These are phyloP conservation scores for Cyanoliseus patagonus DNA, from an alignment of 2,113 vertebrate species.

Conservation along the genomic window DNA sequence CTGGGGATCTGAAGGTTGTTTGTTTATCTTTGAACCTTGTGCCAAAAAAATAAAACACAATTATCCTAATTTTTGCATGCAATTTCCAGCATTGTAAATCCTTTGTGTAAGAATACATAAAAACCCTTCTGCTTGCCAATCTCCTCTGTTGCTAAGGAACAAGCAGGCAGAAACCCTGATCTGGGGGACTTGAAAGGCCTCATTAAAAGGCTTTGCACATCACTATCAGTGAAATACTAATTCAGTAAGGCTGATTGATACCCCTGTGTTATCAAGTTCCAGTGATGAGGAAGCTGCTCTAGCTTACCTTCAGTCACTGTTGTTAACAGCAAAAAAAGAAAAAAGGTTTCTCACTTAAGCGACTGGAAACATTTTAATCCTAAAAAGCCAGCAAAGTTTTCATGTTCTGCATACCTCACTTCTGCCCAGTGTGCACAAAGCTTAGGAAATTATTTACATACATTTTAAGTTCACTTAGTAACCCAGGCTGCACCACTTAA, in stretches of 20 bases:
- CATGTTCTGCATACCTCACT: not conserved
- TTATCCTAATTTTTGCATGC: conserved; percentile 64
- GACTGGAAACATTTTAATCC: conserved; percentile 23
- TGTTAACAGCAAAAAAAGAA: not conserved
- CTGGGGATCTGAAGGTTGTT: conserved; percentile 38
- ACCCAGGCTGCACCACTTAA: not conserved
- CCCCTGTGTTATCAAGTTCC: conserved; percentile 53
- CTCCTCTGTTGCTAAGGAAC: conserved; percentile 77
- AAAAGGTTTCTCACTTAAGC: conserved; percentile 64
- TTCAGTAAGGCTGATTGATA: conserved; percentile 69
- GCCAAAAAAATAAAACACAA: conserved; percentile 67
- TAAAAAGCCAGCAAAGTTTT: not conserved
- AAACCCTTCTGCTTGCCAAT: conserved; percentile 71
- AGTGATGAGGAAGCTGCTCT: conserved; percentile 37
- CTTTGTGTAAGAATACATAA: conserved; percentile 67
- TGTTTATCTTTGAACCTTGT: conserved; percentile 71
- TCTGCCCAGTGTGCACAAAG: not conserved
- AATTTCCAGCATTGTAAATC: conserved; percentile 61
- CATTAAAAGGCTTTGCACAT: conserved; percentile 75
- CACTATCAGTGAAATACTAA: conserved; percentile 74
- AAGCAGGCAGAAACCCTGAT: conserved; percentile 39
- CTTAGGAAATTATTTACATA: conserved; percentile 33
- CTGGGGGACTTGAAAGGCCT: conserved; percentile 68
- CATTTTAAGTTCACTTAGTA: not conserved
- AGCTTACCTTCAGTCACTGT: conserved; percentile 36